Base-by-base conservation (phyloP, 2,797 vertebrate species). In the Morus bassanus region DNA sequence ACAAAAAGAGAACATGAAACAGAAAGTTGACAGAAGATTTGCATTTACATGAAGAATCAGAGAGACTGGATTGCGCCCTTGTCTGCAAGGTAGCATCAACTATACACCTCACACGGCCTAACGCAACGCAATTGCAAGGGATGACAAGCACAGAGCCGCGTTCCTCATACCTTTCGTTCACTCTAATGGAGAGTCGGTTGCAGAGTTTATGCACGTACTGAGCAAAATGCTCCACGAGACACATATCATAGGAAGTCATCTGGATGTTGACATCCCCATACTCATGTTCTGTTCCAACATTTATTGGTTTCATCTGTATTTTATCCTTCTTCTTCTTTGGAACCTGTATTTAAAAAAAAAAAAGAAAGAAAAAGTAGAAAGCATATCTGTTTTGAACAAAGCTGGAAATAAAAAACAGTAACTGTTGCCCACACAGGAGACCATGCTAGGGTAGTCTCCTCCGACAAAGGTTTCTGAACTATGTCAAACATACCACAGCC, bases 151-250 rank as follows among this genome's bases (percentile, higher is more conserved):
- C 9, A 21, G 41, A 31, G 28, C 16, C 2, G 3, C 0, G 30
- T 7, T 51, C 23, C 35, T 46, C 37, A 1, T 97, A 99, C 99
- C 99, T 98, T 78, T 99, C 99, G 0, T 88, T 95, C 18, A 99
- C 99, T 60, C 70, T 96, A 92, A 99, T 37, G 28, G 97, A 95
- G 30, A 99, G 97, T 1, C 93, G 95, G 96, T 98, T 99, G 98
- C 99, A 99, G 94, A 99, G 97, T 35, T 98, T 98, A 85, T 99
- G 99, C 79, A 99, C 92, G 19, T 99, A 99, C 85, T 98, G 98
- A 18, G 98, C 93, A 90, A 98, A 99, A 72, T 98, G 98, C 92
- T 99, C 99, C 94, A 99, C 98, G 6, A 98, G 43, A 7, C 98
- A 98, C 99, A 99, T 98, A 96, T 99, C 99, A 2, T 98, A 98